Conservation (phyloP, 2,797 vertebrate species). For the Aphelocoma californica region DNA sequence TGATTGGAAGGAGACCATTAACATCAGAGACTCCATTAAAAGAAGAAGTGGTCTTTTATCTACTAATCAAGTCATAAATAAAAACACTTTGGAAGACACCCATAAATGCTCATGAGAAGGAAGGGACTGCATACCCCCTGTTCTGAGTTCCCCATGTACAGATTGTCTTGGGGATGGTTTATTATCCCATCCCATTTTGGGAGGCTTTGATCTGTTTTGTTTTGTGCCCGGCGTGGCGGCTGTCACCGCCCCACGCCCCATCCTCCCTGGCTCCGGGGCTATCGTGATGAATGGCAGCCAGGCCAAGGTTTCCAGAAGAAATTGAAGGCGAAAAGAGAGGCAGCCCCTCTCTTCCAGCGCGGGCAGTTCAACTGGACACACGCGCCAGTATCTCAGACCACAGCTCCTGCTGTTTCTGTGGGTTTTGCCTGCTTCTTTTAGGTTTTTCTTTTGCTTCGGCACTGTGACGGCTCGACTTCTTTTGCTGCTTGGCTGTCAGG, state of each 20-base stretch:
- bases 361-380: background rate
- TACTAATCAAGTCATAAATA: background rate
- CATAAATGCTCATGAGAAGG: background rate
- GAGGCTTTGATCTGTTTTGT: background rate
- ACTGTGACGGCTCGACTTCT: background rate
- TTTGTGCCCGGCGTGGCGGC: background rate
- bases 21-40: conserved; percentile 15
- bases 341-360: background rate
- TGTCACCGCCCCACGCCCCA: background rate
- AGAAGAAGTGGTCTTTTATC: conserved; percentile 28
- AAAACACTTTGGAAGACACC: background rate
- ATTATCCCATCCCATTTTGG: background rate
- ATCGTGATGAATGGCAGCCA: background rate
- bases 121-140: background rate
- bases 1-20: conserved; percentile 2
- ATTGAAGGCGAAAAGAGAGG: background rate
- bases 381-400: background rate
- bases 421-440: background rate
- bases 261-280: background rate
- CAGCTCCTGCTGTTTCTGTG: background rate
- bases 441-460: too few species aligned
- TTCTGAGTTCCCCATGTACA: fast-evolving
- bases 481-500: background rate
- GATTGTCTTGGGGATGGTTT: background rate
- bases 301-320: background rate